phyloP scores from a whole-genome alignment of 2,113 vertebrate genomes.

The Felis chaus region DNA sequence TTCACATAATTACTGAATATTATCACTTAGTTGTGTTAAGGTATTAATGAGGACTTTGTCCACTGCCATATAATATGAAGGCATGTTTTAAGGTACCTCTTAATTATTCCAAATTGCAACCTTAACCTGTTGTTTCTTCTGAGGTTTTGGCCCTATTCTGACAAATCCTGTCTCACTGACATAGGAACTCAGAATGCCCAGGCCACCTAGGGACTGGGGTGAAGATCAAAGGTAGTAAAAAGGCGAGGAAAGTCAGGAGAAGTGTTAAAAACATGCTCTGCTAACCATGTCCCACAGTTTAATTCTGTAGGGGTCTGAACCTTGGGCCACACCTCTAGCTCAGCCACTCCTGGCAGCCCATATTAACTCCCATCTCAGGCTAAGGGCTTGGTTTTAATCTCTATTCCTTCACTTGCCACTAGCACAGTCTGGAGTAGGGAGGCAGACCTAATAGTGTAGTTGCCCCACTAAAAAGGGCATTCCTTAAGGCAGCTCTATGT shows the following conservation, averaged over 20 bases:
- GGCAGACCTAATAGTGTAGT: background rate
- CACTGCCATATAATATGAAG: constrained; percentile 28
- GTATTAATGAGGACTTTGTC: constrained; percentile 54
- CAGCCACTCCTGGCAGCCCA: background rate
- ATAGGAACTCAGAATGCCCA: background rate
- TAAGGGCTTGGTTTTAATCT: background rate
- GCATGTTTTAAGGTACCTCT: constrained; percentile 6
- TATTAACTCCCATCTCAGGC: background rate
- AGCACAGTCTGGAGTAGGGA: background rate
- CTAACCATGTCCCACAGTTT: background rate
- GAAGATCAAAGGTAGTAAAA: background rate
- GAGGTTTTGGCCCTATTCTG: background rate
- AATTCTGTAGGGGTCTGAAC: background rate
- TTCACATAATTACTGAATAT: constrained; percentile 51
- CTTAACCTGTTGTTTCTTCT: background rate
- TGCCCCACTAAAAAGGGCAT: background rate
- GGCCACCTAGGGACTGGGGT: background rate
- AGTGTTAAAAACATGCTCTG: background rate
- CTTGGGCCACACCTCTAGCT: background rate
- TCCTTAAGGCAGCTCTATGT: background rate
- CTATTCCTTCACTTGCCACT: background rate
- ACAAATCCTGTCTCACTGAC: background rate
- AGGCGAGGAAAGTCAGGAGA: background rate
- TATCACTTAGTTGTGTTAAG: constrained; percentile 37
- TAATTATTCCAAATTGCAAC: constrained; percentile 2